A percentile compares a stretch with the other conserved stretches of the same genome.
Evolutionary conservation across 2,888 invertebrate genomes (phyloP).

Genomic region (Aspidapion aeneum): DNA sequence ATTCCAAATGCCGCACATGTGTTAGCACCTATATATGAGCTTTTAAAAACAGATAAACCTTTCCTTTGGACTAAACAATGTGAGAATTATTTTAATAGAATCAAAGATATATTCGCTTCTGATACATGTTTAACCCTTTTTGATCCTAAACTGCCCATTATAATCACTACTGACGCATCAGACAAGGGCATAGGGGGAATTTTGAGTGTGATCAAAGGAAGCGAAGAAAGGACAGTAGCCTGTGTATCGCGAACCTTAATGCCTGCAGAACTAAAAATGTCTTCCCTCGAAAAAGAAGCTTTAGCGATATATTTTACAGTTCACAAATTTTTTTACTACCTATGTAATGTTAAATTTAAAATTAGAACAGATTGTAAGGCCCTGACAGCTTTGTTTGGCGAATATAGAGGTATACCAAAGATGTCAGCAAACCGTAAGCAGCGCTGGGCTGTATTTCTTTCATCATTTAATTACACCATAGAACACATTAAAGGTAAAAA

Average conservation of each 20-base stretch:
- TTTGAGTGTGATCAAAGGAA: slow-evolving; percentile 13
- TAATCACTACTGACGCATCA: slow-evolving; percentile 21
- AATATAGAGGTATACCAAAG: not conserved
- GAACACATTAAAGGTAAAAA: slow-evolving; percentile 8
- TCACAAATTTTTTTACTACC: slow-evolving; percentile 8
- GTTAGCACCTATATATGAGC: slow-evolving; percentile 17
- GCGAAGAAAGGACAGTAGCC: slow-evolving; percentile 17
- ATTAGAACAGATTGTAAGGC: not conserved
- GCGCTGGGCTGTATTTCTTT: not conserved
- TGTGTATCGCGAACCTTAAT: slow-evolving; percentile 21
- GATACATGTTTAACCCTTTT: slow-evolving; percentile 21
- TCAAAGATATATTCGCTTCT: slow-evolving; percentile 20
- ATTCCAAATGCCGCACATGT: slow-evolving; percentile 13
- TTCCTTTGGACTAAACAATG: slow-evolving; percentile 23
- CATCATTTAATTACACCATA: slow-evolving; percentile 12
- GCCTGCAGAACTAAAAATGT: slow-evolving; percentile 17
- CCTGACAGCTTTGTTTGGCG: not conserved
- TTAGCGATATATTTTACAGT: slow-evolving; percentile 18
- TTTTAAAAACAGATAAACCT: slow-evolving; percentile 18
- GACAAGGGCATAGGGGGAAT: slow-evolving; percentile 18
- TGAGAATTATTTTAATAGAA: slow-evolving; percentile 5
- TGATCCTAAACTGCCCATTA: slow-evolving; percentile 21
- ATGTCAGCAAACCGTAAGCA: not conserved
- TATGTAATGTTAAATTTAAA: not conserved
- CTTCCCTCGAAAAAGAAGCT: slow-evolving; percentile 19